Conservation (phyloP, 37 sponge, comb jelly and placozoan species). For the Lycopodina hypogea region DNA sequence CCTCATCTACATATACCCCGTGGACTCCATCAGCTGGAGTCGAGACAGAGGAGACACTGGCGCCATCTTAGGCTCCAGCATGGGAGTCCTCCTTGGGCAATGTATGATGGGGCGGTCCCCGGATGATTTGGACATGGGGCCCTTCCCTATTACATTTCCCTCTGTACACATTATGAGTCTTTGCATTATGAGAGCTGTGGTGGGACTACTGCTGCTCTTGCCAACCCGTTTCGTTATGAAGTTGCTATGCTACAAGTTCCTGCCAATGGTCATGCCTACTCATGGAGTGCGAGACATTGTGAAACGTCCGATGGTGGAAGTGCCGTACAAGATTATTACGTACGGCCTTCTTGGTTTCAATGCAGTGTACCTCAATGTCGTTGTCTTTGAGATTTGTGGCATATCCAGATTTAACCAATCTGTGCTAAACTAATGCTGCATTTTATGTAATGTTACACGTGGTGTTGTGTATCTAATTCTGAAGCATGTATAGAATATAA, state of each 20-base stretch:
- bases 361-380: conserved; percentile 24
- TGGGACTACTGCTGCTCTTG: conserved; percentile 77
- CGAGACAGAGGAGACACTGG: conserved; percentile 89
- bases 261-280: conserved; percentile 83
- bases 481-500: too few species aligned
- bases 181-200: conserved; percentile 55
- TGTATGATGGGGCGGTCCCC: conserved; percentile 38
- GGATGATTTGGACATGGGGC: conserved; percentile 57
- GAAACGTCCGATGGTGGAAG: conserved; percentile 76
- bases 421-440: not conserved
- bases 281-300: conserved; percentile 65
- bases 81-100: conserved; percentile 48
- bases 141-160: conserved; percentile 41
- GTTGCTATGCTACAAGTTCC: conserved; percentile 72
- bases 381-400: conserved; percentile 52
- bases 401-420: conserved; percentile 35
- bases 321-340: conserved; percentile 85
- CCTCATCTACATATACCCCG: conserved; percentile 80
- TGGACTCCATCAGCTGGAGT: conserved; percentile 68
- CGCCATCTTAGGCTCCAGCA: conserved; percentile 65
- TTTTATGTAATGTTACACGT: too few species aligned
- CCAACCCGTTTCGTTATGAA: conserved; percentile 81
- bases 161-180: conserved; percentile 42
- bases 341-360: conserved; percentile 77
- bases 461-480: too few species aligned